phyloP scores from a whole-genome alignment of 2,113 vertebrate species.

The Lamprologus speciosus region DNA sequence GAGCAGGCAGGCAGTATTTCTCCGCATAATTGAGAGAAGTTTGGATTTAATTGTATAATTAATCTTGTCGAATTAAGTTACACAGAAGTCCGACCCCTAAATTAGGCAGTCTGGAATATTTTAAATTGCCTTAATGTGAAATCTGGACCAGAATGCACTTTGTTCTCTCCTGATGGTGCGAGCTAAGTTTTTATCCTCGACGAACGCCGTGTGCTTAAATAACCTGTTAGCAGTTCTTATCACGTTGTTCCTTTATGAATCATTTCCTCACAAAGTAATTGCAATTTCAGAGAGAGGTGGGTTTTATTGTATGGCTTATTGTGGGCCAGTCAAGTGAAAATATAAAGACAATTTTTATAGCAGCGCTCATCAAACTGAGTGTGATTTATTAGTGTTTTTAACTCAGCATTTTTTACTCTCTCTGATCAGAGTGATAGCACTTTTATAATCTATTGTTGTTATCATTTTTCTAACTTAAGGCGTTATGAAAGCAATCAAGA shows the following conservation, averaged over 20 bases:
- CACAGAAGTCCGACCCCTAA: conserved; percentile 67
- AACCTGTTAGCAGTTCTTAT: conserved; percentile 70
- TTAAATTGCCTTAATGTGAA: conserved; percentile 73
- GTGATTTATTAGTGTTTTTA: neutral
- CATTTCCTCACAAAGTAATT: conserved; percentile 67
- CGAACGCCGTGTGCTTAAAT: conserved; percentile 58
- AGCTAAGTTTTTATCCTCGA: conserved; percentile 52
- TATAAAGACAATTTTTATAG: neutral
- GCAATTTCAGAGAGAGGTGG: conserved; percentile 35
- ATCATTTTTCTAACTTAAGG: neutral
- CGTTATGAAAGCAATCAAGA: neutral
- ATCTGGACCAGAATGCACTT: conserved; percentile 67
- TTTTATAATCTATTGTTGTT: neutral
- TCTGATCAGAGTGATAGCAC: neutral
- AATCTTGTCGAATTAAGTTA: conserved; percentile 77
- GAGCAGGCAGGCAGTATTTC: conserved; percentile 66
- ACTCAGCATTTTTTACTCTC: neutral
- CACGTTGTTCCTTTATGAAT: conserved; percentile 65
- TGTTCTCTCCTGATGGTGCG: conserved; percentile 61
- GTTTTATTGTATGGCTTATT: conserved; percentile 43
- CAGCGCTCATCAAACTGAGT: neutral
- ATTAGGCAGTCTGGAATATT: conserved; percentile 70
- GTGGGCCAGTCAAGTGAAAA: neutral
- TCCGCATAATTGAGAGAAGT: conserved; percentile 75
- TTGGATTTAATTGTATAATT: conserved; percentile 78